Conservation (phyloP, 2,888 invertebrate species). For the Meteorus cinctellus region DNA sequence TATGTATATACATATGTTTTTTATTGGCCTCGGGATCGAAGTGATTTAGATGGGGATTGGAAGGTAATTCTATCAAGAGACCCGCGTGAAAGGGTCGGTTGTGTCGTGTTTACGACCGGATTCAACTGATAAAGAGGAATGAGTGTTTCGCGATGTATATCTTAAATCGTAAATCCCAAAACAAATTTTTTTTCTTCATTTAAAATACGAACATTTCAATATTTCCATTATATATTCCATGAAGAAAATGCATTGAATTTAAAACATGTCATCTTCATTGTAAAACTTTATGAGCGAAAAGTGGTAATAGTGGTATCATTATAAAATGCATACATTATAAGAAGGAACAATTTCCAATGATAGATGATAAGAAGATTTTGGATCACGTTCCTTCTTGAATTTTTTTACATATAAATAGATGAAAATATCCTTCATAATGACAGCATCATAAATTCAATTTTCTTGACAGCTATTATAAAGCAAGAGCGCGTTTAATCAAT, state of each 20-base stretch:
- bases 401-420: background rate
- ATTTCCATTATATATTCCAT: background rate
- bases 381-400: background rate
- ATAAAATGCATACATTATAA: background rate
- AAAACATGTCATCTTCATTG: background rate
- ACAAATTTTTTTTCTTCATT: conserved; percentile 49
- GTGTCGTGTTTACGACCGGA: conserved; percentile 22
- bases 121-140: conserved; percentile 45
- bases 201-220: background rate
- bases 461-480: conserved; percentile 14
- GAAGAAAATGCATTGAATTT: background rate
- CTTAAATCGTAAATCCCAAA: conserved; percentile 53
- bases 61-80: conserved; percentile 31
- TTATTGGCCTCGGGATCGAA: background rate
- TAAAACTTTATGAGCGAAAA: background rate
- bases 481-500: conserved; percentile 7
- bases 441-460: conserved; percentile 9
- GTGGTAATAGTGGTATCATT: background rate
- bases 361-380: background rate
- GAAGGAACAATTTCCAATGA: background rate
- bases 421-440: conserved; percentile 18
- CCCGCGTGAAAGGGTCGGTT: conserved; percentile 15
- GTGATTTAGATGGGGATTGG: background rate
- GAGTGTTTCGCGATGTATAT: conserved; percentile 52
- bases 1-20: background rate